Evolutionary conservation across 2,797 vertebrate species (phyloP).

Genomic region (Simalia tracyae): DNA sequence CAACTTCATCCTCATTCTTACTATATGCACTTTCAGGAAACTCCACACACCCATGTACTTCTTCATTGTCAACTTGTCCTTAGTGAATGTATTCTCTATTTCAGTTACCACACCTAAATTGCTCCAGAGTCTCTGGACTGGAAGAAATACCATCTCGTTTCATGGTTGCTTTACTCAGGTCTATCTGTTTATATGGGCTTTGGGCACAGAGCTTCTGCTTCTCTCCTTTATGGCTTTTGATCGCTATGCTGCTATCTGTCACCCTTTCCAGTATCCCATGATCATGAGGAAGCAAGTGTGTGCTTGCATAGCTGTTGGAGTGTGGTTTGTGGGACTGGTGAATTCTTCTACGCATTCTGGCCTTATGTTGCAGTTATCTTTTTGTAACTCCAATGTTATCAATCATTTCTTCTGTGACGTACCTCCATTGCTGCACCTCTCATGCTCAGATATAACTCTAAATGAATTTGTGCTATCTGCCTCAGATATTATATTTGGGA

Average conservation of each 20-base stretch:
- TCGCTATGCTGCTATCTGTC: background rate
- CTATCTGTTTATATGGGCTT: constrained; percentile 40
- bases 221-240: constrained; percentile 28
- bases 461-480: constrained; percentile 23
- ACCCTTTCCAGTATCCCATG: background rate
- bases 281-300: background rate
- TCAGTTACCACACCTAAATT: constrained; percentile 40
- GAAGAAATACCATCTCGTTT: constrained; percentile 21
- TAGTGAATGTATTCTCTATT: constrained; percentile 38
- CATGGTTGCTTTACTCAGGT: constrained; percentile 32
- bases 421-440: constrained; percentile 38
- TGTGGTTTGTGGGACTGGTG: background rate
- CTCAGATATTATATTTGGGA: constrained; percentile 17
- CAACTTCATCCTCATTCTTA: constrained; percentile 48
- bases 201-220: constrained; percentile 42
- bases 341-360: constrained; percentile 28
- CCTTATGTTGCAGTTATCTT: constrained; percentile 40
- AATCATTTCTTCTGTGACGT: constrained; percentile 60
- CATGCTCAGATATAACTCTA: constrained; percentile 10
- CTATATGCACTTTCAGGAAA: constrained; percentile 16
- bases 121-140: constrained; percentile 22
- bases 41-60: constrained; percentile 44
- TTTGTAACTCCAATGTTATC: constrained; percentile 34
- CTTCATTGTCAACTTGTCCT: constrained; percentile 38
- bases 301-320: background rate